Evolutionary conservation across 2,113 vertebrate species (phyloP).

Genomic region (Anser cygnoides): DNA sequence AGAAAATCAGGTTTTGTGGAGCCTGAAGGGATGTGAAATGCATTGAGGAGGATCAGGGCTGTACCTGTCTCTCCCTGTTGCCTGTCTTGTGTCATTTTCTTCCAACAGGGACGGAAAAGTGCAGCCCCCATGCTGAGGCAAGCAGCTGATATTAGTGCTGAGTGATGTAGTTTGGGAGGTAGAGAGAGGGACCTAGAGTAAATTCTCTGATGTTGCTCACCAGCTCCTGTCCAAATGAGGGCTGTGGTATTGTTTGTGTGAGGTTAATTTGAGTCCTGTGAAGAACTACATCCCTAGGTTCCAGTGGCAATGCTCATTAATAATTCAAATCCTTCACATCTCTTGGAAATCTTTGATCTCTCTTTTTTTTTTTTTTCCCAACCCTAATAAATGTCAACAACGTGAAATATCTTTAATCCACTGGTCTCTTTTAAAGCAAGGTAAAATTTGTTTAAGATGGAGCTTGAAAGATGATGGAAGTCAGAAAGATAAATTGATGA

Average conservation of each 20-base stretch:
- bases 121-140: not conserved
- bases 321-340: not conserved
- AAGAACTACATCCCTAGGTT: not conserved
- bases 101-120: not conserved
- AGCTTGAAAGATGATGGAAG: not conserved
- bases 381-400: not conserved
- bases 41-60: not conserved
- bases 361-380: not conserved
- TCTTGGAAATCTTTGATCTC: not conserved
- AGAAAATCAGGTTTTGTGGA: not conserved
- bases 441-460: not conserved
- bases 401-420: not conserved
- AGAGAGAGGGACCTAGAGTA: not conserved
- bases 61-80: rapidly evolving
- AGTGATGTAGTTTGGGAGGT: not conserved
- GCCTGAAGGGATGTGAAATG: not conserved
- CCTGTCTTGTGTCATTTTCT: not conserved
- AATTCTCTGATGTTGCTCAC: not conserved
- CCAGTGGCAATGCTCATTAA: not conserved
- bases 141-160: not conserved
- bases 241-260: not conserved
- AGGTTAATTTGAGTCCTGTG: not conserved
- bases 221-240: not conserved
- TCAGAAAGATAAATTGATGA: not conserved
- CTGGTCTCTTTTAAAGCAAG: not conserved